Evolutionary conservation across 1,140 invertebrate genomes (phyloP).

Genomic region (Cyphomyrmex costatus): DNA sequence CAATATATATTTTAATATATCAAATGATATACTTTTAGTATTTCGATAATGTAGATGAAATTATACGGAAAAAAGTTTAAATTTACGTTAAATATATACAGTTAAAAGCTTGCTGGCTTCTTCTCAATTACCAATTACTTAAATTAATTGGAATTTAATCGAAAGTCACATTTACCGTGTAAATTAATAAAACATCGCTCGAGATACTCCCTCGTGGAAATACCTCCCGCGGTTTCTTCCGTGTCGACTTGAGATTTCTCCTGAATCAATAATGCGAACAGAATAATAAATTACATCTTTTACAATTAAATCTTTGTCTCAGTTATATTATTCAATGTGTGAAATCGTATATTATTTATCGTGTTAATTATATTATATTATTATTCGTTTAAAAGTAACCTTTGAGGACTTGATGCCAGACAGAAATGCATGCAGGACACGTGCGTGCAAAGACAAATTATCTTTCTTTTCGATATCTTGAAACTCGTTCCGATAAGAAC

Average conservation of each 20-base stretch:
- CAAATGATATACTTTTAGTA: neutral
- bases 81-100: neutral
- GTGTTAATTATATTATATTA: neutral
- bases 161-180: neutral
- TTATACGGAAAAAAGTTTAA: neutral
- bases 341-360: slow-evolving; percentile 5
- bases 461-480: neutral
- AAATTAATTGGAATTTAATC: slow-evolving; percentile 12
- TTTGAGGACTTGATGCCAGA: slow-evolving; percentile 6
- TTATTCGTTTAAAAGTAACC: neutral
- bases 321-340: neutral
- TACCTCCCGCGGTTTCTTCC: neutral
- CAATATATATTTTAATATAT: slow-evolving; percentile 2
- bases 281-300: neutral
- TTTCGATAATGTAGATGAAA: neutral
- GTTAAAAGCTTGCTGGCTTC: neutral
- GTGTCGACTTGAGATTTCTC: neutral
- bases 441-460: neutral
- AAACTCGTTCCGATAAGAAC: neutral
- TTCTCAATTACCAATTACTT: neutral
- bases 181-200: neutral
- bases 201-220: neutral
- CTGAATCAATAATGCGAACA: slow-evolving; percentile 10
- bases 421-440: slow-evolving; percentile 5
- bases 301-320: neutral